phyloP scores from a whole-genome alignment of 2,888 invertebrate genomes.

The Myopa testacea region DNA sequence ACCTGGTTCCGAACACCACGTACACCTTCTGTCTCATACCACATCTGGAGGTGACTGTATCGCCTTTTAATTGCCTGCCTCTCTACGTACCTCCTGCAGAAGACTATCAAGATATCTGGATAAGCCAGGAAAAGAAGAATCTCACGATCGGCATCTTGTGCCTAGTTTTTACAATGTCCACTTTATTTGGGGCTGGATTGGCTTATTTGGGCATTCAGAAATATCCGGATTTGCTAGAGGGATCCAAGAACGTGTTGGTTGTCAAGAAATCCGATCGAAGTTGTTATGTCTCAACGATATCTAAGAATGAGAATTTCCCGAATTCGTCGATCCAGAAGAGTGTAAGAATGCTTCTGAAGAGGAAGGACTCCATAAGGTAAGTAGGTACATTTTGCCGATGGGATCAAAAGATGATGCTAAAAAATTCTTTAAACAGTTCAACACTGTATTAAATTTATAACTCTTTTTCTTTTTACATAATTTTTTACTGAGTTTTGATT shows the following conservation, averaged over 20 bases:
- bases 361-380: no score
- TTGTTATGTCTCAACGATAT: no score
- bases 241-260: conserved; percentile 51
- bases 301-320: no score
- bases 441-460: no score
- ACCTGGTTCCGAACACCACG: conserved; percentile 54
- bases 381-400: no score
- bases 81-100: conserved; percentile 53
- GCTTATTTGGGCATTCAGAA: conserved; percentile 59
- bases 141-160: conserved; percentile 59
- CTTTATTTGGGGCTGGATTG: conserved; percentile 55
- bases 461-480: no score
- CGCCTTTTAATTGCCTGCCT: conserved; percentile 62
- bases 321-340: no score
- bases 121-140: conserved; percentile 54
- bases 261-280: no score
- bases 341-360: no score
- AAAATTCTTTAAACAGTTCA: no score
- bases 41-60: conserved; percentile 47
- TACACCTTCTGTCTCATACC: conserved; percentile 63
- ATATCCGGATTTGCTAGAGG: conserved; percentile 60
- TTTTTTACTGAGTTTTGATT: no score
- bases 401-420: no score
- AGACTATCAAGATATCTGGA: conserved; percentile 48
- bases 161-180: conserved; percentile 56